These are phyloP conservation scores for Yponomeuta sedellus DNA, from an alignment of 2,888 invertebrate genomes.

Conservation along the genomic window DNA sequence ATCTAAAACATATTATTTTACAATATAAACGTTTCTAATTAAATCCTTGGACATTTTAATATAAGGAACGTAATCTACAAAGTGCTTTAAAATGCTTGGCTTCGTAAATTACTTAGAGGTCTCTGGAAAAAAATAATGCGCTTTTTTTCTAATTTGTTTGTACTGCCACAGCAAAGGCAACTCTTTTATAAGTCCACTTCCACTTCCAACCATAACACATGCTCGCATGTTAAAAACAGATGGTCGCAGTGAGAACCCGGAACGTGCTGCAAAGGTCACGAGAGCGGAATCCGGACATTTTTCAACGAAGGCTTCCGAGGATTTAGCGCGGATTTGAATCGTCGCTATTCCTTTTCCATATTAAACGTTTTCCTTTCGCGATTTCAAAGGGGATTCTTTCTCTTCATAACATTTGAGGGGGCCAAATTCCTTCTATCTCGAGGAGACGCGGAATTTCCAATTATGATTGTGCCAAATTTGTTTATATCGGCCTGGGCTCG, in stretches of 20 bases:
- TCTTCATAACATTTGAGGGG: slow-evolving; percentile 13
- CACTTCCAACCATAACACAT: no score
- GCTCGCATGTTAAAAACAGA: neutral
- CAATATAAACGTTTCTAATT: no score
- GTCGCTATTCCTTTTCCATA: slow-evolving; percentile 7
- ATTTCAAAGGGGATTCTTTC: slow-evolving; percentile 2
- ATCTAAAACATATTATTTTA: no score
- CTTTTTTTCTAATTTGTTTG: no score
- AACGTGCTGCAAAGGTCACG: neutral
- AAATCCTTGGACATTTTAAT: no score
- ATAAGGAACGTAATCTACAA: no score
- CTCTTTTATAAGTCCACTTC: no score
- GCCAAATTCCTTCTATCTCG: slow-evolving; percentile 1
- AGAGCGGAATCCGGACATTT: neutral
- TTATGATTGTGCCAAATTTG: slow-evolving; percentile 10
- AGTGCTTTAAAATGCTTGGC: no score
- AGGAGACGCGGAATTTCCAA: slow-evolving; percentile 9
- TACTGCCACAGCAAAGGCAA: no score
- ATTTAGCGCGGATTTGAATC: slow-evolving; percentile 20
- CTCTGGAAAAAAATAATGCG: no score
- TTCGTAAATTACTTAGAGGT: no score
- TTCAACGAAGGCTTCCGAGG: neutral
- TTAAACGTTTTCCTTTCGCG: slow-evolving; percentile 3
- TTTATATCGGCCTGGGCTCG: slow-evolving; percentile 1
- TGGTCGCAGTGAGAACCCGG: neutral